Conservation (phyloP, 2,888 invertebrate species). For the Apamea sordens region DNA sequence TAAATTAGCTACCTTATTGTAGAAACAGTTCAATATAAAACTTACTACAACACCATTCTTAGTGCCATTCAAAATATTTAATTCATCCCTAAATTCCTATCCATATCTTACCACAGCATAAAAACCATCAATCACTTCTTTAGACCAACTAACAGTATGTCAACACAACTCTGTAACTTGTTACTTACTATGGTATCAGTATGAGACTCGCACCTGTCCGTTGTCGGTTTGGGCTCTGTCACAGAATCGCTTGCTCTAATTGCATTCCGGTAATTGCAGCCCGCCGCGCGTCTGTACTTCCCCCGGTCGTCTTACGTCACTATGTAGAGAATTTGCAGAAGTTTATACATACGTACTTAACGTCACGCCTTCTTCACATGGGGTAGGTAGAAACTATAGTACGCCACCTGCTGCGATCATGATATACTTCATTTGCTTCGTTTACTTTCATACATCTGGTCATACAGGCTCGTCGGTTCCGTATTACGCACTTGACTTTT, state of each 20-base stretch:
- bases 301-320: background rate
- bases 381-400: background rate
- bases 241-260: constrained; percentile 41
- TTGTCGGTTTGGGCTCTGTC: constrained; percentile 25
- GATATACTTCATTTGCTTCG: background rate
- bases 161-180: constrained; percentile 19
- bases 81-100: background rate
- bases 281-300: constrained; percentile 14
- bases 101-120: background rate
- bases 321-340: constrained; percentile 9
- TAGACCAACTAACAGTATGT: constrained; percentile 7
- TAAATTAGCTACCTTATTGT: background rate
- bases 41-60: background rate
- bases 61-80: background rate
- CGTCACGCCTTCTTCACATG: background rate
- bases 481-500: too few species aligned
- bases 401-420: background rate
- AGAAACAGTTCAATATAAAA: background rate
- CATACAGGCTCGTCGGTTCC: too few species aligned
- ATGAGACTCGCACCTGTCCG: constrained; percentile 31
- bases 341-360: background rate
- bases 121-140: background rate
- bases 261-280: constrained; percentile 64
- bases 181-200: constrained; percentile 4
- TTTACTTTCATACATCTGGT: background rate